Evolutionary conservation across 2,888 invertebrate genomes (phyloP), one percentile per base, ranked within the genome.

Genomic region (Synergus laeviventris): DNA sequence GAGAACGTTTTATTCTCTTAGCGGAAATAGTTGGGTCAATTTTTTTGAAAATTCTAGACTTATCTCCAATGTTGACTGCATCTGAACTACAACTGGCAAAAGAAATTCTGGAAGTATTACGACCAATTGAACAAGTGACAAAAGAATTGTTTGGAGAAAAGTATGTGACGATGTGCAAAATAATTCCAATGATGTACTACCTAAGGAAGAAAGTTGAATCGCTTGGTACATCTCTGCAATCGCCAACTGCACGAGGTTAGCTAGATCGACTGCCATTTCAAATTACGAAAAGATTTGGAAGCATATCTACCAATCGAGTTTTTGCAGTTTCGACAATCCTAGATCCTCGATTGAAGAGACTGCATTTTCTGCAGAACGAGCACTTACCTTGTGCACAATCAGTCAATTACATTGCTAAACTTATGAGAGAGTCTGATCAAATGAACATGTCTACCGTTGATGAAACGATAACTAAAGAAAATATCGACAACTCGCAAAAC

Each of bases 261-360:
- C 73, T 73, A 49, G 24, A 54, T 9, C 59, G 21, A 36, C 14
- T 74, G 1, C 38, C 38, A 59, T 24, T 59, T 56, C 24, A 74
- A 70, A 76, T 79, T 24, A 56, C 61, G 14, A 76, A 70, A 74
- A 61, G 76, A 36, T 79, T 81, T 70, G 73, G 74, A n/a, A 16
- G 4, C 1, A 59, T 74, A 11, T 61, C 38, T 59, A 24, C 36
- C 12, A 76, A 74, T 74, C 16, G 45, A 62, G 49, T 77, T 16
- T 61, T 79, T 14, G 18, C 74, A 39, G 59, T 74, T 21, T 21
- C 54, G 42, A 54, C 31, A 21, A 45, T 73, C 21, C 74, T 78
- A 18, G 78, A 78, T 42, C 75, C 75, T 3, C 21, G 78, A 54
- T 80, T 78, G 42, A 80, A 77, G 60, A 56, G 64, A 36, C 38